Evolutionary conservation across 1,140 invertebrate genomes (phyloP).

Genomic region (Camponotus floridanus): DNA sequence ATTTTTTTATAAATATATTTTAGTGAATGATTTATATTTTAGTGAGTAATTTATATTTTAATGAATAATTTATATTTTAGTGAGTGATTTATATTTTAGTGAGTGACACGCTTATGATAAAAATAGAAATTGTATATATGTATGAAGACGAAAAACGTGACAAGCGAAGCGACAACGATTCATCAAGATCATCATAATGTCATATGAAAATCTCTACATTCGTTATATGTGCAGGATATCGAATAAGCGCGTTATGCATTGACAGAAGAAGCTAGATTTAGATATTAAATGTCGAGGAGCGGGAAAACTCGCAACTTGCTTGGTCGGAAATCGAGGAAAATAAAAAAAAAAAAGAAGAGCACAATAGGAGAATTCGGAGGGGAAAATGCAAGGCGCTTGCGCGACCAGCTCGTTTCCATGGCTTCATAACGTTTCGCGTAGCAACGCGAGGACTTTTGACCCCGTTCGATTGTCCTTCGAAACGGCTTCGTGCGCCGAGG

Average conservation of each 20-base stretch:
- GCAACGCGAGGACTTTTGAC: constrained; percentile 80
- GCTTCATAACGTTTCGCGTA: constrained; percentile 79
- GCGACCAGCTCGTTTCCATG: constrained; percentile 76
- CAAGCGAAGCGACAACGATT: constrained; percentile 25
- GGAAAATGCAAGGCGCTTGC: constrained; percentile 73
- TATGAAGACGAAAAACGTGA: background rate
- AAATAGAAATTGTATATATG: background rate
- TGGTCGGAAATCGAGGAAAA: constrained; percentile 47
- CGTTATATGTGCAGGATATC: background rate
- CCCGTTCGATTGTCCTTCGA: constrained; percentile 80
- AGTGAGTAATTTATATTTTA: too few relatives aligned
- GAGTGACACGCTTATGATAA: background rate
- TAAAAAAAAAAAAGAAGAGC: constrained; percentile 39
- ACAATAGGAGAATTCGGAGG: constrained; percentile 38
- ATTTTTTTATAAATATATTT: background rate
- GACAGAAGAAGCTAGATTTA: background rate
- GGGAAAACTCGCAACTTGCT: constrained; percentile 61
- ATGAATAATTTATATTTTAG: background rate
- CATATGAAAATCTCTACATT: constrained; percentile 51
- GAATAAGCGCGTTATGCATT: background rate
- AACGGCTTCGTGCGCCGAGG: constrained; percentile 68
- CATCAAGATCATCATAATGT: background rate
- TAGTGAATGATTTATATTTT: background rate
- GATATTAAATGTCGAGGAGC: constrained; percentile 49
- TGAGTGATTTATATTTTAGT: background rate